These are phyloP conservation scores for Diachasmimorpha longicaudata DNA, from an alignment of 1,140 invertebrate species.

Conservation along the genomic window DNA sequence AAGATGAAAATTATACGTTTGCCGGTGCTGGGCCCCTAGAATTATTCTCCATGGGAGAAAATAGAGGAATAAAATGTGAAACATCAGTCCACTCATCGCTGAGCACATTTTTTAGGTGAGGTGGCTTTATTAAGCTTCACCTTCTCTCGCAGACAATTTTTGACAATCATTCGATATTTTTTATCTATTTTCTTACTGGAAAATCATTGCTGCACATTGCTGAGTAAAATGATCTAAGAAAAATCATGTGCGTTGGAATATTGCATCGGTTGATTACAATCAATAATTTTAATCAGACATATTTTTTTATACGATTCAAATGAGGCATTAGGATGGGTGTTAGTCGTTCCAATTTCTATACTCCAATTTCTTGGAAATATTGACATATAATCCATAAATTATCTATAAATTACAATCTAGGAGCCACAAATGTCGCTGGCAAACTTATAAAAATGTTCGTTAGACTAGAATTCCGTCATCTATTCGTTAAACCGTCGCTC, in stretches of 20 bases:
- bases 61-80: neutral
- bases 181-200: too few species aligned
- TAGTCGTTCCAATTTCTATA: too few species aligned
- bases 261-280: too few species aligned
- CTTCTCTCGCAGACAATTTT: neutral
- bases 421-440: neutral
- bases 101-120: neutral
- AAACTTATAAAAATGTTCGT: neutral
- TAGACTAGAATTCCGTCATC: neutral
- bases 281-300: too few species aligned
- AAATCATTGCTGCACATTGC: too few species aligned
- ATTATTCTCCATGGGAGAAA: neutral
- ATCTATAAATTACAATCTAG: neutral
- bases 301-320: too few species aligned
- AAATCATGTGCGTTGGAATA: too few species aligned
- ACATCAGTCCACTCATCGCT: neutral
- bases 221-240: too few species aligned
- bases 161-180: too few species aligned
- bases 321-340: too few species aligned
- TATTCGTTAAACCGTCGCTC: neutral
- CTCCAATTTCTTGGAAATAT: neutral
- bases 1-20: constrained; percentile 8
- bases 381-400: neutral
- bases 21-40: neutral
- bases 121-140: neutral